These are phyloP conservation scores for Atherinomorus stipes DNA, from an alignment of 2,113 vertebrate genomes.

Conservation along the genomic window DNA sequence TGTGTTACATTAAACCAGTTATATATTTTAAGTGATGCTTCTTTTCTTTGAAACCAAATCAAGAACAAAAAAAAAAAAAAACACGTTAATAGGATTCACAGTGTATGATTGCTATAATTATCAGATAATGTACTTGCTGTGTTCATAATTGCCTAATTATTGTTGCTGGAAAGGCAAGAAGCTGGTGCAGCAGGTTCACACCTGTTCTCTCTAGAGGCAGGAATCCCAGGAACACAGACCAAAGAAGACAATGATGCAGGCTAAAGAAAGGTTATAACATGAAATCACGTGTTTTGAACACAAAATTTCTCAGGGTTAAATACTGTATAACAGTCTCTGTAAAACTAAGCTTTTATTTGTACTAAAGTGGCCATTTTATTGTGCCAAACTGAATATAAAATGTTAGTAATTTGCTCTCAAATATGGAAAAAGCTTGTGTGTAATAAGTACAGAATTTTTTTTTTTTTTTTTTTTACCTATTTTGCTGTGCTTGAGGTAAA, in stretches of 20 bases:
- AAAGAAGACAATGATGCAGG: constrained; percentile 7
- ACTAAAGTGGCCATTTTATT: constrained; percentile 6
- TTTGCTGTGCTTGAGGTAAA: constrained; percentile 27
- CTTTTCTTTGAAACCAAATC: neutral
- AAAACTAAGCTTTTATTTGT: neutral
- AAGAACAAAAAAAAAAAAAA: neutral
- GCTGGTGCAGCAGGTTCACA: constrained; percentile 12
- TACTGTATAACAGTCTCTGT: neutral
- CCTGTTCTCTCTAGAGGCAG: constrained; percentile 40
- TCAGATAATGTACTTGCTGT: neutral
- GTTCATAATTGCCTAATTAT: constrained; percentile 37
- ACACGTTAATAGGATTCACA: neutral
- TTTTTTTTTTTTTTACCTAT: neutral
- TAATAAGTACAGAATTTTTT: neutral
- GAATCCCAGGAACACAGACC: neutral
- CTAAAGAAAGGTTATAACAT: neutral
- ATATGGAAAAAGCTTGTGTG: neutral
- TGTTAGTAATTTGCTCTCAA: neutral
- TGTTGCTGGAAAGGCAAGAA: constrained; percentile 20
- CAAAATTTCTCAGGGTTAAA: neutral
- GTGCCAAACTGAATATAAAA: neutral
- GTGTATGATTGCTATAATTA: constrained; percentile 3
- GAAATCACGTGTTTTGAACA: constrained; percentile 3
- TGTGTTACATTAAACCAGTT: neutral
- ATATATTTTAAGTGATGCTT: neutral